These are phyloP conservation scores for Phaethornis superciliosus DNA, from an alignment of 2,113 vertebrate genomes.

Conservation along the genomic window DNA sequence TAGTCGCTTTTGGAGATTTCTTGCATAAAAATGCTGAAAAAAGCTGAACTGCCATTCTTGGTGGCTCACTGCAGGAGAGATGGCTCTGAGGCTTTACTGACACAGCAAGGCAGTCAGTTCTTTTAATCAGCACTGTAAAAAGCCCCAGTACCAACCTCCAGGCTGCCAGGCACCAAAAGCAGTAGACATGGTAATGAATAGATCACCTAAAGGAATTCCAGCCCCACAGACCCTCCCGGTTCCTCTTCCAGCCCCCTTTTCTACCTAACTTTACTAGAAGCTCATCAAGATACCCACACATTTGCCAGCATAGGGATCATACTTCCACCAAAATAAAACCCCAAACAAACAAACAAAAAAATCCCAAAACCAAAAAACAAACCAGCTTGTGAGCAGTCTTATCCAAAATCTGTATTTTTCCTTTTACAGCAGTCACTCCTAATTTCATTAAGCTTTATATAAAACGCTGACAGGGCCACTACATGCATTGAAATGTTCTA, in stretches of 20 bases:
- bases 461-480: background rate
- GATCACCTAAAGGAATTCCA: background rate
- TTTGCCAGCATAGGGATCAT: rapidly evolving
- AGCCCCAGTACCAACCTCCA: background rate
- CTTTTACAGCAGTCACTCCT: background rate
- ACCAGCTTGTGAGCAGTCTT: background rate
- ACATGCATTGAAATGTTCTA: background rate
- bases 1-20: background rate
- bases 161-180: background rate
- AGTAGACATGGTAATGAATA: rapidly evolving
- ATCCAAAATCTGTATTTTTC: rapidly evolving
- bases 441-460: background rate
- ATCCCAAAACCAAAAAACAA: too few species aligned
- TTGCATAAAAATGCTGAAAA: background rate
- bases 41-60: rapidly evolving
- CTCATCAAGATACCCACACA: background rate
- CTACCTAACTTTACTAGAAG: background rate
- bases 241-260: background rate
- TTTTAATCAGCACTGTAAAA: too few species aligned
- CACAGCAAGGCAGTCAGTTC: background rate
- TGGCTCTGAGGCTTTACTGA: background rate
- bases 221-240: background rate
- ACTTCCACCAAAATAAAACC: background rate
- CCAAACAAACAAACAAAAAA: background rate
- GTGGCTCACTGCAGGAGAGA: background rate